Percentiles rank a stretch among this genome's conserved stretches.
Conservation (phyloP, 2,888 invertebrate genomes). For the Vanessa cardui region DNA sequence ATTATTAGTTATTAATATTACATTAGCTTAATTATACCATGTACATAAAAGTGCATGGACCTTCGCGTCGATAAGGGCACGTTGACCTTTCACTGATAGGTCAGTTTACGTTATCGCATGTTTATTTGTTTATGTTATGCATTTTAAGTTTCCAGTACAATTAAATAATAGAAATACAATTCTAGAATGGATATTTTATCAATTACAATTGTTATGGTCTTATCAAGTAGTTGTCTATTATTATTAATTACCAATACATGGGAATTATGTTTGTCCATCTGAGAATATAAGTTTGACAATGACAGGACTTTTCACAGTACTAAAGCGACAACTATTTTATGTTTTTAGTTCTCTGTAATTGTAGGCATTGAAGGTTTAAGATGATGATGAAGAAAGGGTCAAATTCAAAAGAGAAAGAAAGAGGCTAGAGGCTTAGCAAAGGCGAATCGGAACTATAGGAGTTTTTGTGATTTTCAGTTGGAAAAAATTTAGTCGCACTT, state of each 20-base stretch:
- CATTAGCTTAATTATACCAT: conserved; percentile 6
- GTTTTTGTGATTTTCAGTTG: too few relatives aligned
- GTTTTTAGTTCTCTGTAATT: too few relatives aligned
- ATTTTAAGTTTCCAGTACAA: neutral
- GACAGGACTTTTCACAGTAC: too few relatives aligned
- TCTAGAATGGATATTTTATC: neutral
- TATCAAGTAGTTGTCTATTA: neutral
- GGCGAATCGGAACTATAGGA: too few relatives aligned
- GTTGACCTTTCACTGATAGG: conserved; percentile 17
- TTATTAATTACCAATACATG: neutral
- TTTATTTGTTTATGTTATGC: conserved; percentile 6
- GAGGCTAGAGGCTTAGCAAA: too few relatives aligned
- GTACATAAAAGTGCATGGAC: conserved; percentile 6
- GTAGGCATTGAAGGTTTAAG: too few relatives aligned
- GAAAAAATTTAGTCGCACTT: too few relatives aligned
- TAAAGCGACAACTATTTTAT: too few relatives aligned
- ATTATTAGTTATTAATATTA: neutral
- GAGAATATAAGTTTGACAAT: too few relatives aligned
- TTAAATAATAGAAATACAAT: neutral
- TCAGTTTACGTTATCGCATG: conserved; percentile 3
- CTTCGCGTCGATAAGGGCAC: conserved; percentile 20
- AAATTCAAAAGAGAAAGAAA: too few relatives aligned
- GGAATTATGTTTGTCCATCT: too few relatives aligned
- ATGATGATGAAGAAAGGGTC: too few relatives aligned
- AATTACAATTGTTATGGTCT: neutral